Conservation (phyloP, 2,113 vertebrate genomes). For the Thunnus thynnus region DNA sequence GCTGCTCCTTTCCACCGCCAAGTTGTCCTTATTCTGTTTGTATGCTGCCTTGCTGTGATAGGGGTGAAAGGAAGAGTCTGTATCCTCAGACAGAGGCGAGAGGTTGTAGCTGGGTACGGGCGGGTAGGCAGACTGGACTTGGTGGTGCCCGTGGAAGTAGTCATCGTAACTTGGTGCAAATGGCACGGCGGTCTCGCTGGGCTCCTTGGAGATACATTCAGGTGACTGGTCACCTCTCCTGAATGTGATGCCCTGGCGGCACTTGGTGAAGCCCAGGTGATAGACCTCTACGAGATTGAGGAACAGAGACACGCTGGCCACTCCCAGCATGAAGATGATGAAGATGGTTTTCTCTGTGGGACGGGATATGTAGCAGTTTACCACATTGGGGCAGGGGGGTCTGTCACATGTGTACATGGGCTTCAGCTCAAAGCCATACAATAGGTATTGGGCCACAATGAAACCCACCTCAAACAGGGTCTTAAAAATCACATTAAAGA, state of each 20-base stretch:
- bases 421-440: constrained; percentile 90
- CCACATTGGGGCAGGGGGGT: constrained; percentile 87
- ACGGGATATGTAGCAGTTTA: constrained; percentile 91
- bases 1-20: constrained; percentile 80
- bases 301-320: constrained; percentile 88
- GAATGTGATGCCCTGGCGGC: constrained; percentile 74
- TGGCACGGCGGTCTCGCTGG: constrained; percentile 45
- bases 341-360: constrained; percentile 93
- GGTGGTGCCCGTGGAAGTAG: constrained; percentile 73
- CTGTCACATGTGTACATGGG: constrained; percentile 89
- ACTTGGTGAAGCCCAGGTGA: constrained; percentile 89
- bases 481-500: constrained; percentile 90
- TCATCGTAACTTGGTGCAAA: constrained; percentile 79
- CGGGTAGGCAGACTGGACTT: constrained; percentile 67
- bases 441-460: constrained; percentile 88
- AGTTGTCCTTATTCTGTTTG: constrained; percentile 86
- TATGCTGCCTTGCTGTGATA: constrained; percentile 82
- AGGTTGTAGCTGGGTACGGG: constrained; percentile 76
- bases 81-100: constrained; percentile 67
- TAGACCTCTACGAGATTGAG: constrained; percentile 90
- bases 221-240: not conserved
- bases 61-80: constrained; percentile 74
- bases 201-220: constrained; percentile 44
- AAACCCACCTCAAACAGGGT: constrained; percentile 90
- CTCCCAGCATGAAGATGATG: constrained; percentile 90